These are phyloP conservation scores for Stenodema calcarata DNA, from an alignment of 2,888 invertebrate species.

Conservation along the genomic window DNA sequence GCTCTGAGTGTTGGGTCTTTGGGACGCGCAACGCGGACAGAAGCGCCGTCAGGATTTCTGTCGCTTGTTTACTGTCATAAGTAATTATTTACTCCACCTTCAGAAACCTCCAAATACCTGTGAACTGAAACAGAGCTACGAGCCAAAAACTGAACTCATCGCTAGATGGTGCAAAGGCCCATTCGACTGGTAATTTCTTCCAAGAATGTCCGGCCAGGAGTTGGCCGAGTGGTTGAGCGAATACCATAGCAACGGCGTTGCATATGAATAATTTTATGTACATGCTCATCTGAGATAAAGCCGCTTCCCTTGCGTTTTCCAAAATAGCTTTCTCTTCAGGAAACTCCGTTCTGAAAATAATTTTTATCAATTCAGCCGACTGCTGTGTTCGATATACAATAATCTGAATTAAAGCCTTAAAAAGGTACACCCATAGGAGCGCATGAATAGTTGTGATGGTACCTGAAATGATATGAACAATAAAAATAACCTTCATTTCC, in stretches of 20 bases:
- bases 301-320: not conserved
- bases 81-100: too few species aligned
- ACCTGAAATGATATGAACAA: too few species aligned
- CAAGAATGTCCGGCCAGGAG: not conserved
- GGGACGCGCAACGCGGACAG: too few species aligned
- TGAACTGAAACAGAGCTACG: not conserved
- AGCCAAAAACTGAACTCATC: not conserved
- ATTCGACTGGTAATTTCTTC: constrained; percentile 12
- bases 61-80: too few species aligned
- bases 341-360: not conserved
- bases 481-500: too few species aligned
- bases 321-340: not conserved
- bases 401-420: too few species aligned
- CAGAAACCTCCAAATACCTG: not conserved
- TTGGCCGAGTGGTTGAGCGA: constrained; percentile 1
- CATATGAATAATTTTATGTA: not conserved
- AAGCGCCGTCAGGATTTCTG: too few species aligned
- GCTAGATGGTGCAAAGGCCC: constrained; percentile 18
- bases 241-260: constrained; percentile 3
- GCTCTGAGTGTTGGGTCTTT: too few species aligned
- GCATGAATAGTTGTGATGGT: too few species aligned
- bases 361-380: too few species aligned
- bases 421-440: too few species aligned
- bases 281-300: not conserved
- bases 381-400: too few species aligned